phyloP scores from a whole-genome alignment of 1,140 invertebrate species.

The Belonocnema kinseyi region DNA sequence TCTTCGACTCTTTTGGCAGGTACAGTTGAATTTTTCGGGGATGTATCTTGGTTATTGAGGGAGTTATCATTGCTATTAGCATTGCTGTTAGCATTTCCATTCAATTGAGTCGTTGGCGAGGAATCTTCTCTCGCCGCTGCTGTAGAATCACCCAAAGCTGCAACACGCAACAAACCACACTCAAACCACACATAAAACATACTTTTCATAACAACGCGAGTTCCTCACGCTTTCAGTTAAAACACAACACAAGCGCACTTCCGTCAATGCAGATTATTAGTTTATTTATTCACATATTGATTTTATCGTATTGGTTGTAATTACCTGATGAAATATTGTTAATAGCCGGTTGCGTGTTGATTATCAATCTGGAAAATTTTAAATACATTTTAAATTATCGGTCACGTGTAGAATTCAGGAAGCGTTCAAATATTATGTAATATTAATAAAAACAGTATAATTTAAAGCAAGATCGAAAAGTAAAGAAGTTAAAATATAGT shows the following conservation, averaged over 20 bases:
- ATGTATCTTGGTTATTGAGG: constrained; percentile 72
- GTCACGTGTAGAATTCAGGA: not conserved
- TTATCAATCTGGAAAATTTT: constrained; percentile 69
- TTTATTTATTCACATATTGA: constrained; percentile 25
- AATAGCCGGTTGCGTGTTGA: constrained; percentile 71
- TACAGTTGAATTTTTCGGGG: constrained; percentile 65
- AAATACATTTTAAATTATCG: constrained; percentile 30
- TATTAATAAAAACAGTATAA: no score
- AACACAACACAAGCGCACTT: constrained; percentile 15
- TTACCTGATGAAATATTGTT: constrained; percentile 73
- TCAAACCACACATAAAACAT: constrained; percentile 61
- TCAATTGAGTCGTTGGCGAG: constrained; percentile 71
- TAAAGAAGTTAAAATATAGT: no score
- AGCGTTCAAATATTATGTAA: no score
- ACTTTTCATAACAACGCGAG: not conserved
- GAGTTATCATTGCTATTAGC: constrained; percentile 74
- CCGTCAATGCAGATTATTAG: constrained; percentile 30
- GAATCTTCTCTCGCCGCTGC: constrained; percentile 60
- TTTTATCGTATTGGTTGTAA: constrained; percentile 14
- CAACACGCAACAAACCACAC: constrained; percentile 69
- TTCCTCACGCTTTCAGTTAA: not conserved
- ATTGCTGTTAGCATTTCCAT: constrained; percentile 73
- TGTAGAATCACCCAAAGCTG: constrained; percentile 63
- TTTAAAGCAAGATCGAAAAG: no score
- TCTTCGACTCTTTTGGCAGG: constrained; percentile 81